Evolutionary conservation across 2,113 vertebrate species (phyloP).

Genomic region (Gallinago media): DNA sequence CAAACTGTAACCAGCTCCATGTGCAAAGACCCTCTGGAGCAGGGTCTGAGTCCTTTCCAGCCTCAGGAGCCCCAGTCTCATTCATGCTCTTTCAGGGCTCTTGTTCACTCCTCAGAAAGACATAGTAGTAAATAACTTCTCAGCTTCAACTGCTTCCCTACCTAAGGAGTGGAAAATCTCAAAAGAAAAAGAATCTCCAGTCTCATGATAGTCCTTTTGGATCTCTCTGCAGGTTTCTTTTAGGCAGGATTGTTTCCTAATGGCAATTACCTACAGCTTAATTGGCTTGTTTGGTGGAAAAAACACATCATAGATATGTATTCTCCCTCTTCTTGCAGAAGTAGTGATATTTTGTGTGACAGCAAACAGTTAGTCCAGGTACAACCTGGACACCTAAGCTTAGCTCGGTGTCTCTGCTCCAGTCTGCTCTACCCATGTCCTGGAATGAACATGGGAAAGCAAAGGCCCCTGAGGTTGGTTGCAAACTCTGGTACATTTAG

Average conservation of each 20-base stretch:
- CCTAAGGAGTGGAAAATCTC: neutral
- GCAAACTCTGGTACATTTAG: neutral
- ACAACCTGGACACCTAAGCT: neutral
- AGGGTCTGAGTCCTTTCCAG: neutral
- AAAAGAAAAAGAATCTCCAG: neutral
- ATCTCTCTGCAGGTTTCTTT: neutral
- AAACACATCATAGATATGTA: rapidly evolving
- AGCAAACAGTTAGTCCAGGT: neutral
- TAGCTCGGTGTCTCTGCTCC: neutral
- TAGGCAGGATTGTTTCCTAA: neutral
- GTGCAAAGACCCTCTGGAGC: neutral
- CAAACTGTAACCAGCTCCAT: neutral
- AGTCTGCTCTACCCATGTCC: neutral
- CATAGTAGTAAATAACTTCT: neutral
- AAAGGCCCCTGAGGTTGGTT: neutral
- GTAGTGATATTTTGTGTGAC: neutral
- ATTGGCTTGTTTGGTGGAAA: neutral
- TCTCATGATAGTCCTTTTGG: neutral
- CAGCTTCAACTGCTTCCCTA: neutral
- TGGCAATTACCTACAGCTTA: neutral
- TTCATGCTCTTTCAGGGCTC: neutral
- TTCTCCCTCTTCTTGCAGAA: neutral
- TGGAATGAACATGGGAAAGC: neutral
- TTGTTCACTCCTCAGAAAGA: neutral
- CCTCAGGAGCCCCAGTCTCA: neutral